Conservation (phyloP, 2,797 vertebrate species). For the Bryconaethiops microstoma region DNA sequence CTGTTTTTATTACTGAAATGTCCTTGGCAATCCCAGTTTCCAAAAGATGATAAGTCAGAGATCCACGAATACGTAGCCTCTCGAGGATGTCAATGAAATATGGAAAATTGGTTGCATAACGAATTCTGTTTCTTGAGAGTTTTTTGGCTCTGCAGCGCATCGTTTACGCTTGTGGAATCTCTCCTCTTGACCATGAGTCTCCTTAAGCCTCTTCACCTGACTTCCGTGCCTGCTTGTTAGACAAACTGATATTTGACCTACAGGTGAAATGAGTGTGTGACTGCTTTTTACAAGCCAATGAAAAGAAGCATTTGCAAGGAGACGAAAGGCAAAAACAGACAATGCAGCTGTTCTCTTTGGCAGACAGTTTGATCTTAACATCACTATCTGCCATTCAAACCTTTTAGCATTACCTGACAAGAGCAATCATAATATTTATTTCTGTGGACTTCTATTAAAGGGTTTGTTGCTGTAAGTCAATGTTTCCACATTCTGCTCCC, state of each 20-base stretch:
- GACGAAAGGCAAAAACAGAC: constrained; percentile 3
- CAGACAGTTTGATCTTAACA: constrained; percentile 15
- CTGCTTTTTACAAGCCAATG: constrained; percentile 37
- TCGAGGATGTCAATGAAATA: constrained; percentile 56
- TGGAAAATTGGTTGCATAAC: constrained; percentile 63
- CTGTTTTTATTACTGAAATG: constrained; percentile 65
- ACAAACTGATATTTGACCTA: constrained; percentile 25
- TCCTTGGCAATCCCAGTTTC: constrained; percentile 67
- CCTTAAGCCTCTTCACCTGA: constrained; percentile 5
- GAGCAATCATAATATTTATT: neutral
- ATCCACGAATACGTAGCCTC: constrained; percentile 50
- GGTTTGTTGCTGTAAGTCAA: neutral
- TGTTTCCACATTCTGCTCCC: neutral
- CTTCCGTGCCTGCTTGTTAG: constrained; percentile 20
- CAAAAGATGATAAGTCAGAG: constrained; percentile 54
- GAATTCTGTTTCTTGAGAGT: constrained; percentile 17
- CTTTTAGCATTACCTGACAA: constrained; percentile 9
- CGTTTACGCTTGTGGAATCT: constrained; percentile 30
- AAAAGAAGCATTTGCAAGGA: constrained; percentile 23
- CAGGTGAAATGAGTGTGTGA: constrained; percentile 23
- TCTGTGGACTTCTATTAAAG: neutral
- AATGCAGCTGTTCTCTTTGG: constrained; percentile 41
- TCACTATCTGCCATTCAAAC: neutral
- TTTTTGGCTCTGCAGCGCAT: constrained; percentile 1
- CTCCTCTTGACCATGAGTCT: constrained; percentile 7